These are phyloP conservation scores for Acanthosepion lycidas DNA, from an alignment of 2,888 invertebrate species.

Conservation along the genomic window DNA sequence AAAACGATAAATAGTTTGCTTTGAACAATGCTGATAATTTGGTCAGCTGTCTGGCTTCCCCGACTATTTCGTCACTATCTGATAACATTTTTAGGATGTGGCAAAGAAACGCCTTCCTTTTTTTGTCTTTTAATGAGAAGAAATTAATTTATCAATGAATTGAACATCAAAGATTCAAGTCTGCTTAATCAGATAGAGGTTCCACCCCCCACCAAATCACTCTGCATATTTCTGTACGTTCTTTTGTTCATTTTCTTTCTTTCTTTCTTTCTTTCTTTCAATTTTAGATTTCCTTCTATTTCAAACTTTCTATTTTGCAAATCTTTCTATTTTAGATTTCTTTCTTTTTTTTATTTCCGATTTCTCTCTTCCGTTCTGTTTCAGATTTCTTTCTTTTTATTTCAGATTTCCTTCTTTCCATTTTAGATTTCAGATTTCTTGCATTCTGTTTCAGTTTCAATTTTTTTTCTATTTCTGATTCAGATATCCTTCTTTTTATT, in stretches of 20 bases:
- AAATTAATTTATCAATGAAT: slow-evolving; percentile 6
- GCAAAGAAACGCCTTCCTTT: not conserved
- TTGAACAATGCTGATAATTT: not conserved
- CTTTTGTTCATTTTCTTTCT: not conserved
- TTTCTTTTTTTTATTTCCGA: too few relatives aligned
- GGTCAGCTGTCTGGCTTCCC: not conserved
- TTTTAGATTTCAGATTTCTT: too few relatives aligned
- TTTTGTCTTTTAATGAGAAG: not conserved
- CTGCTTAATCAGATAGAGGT: not conserved
- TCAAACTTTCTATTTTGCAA: too few relatives aligned
- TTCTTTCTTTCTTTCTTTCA: too few relatives aligned
- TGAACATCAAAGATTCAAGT: not conserved
- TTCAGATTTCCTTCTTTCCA: too few relatives aligned
- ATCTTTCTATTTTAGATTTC: too few relatives aligned
- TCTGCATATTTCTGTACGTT: not conserved
- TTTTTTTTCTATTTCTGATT: too few relatives aligned
- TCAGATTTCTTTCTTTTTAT: too few relatives aligned
- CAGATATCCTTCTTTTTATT: too few relatives aligned
- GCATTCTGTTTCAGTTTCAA: too few relatives aligned
- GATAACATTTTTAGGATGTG: not conserved
- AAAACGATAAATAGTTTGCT: not conserved
- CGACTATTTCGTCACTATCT: not conserved
- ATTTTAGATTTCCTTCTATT: too few relatives aligned
- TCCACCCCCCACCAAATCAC: not conserved
- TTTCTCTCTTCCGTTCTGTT: too few relatives aligned